Base-by-base conservation (phyloP, 2,113 vertebrate species). In the Crypturellus undulatus region DNA sequence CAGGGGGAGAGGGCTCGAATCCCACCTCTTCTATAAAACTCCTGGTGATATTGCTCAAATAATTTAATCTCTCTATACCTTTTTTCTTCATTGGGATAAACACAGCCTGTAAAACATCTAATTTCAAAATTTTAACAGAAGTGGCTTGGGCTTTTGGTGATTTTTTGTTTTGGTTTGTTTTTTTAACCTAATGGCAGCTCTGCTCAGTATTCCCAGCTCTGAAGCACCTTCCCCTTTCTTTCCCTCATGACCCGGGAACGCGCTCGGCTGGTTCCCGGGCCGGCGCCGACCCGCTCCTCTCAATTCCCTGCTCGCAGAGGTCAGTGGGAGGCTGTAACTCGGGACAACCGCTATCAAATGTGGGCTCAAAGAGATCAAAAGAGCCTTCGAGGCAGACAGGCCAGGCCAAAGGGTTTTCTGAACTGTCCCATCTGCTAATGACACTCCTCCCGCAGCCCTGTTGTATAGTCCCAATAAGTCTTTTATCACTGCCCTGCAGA, bases 1-100 rank as follows among this genome's bases (percentile, higher is more conserved):
- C 14, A 26, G 28, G 54, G 36, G 2, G 73, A 56, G 30, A 71
- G 38, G 65, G 34, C 62, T 93, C 32, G 68, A 75, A 75, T 94
- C 71, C 60, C 82, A 91, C 83, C 69, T 83, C 76, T 64, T 76
- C 93, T 77, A 54, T 83, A 88, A 94, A 93, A 19, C 36, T 79
- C 81, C 42, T 43, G 75, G 76, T 83, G 81, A 68, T 91, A 83
- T 90, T 2, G 24, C 51, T 71, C 69, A 86, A 91, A 72, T 84
- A 89, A 89, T 84, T 92, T 56, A 77, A 83, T 83, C 92, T 81
- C 72, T 60, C 71, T 12, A 68, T 52, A 64, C 45, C 51, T 59
- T 79, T 89, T 73, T 78, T 47, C 90, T 63, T 68, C 58, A 47
- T 3, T 75, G 64, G 68, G 20, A 56, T 70, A 85, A 91, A 84